Evolutionary conservation across 2,888 invertebrate species (phyloP).

Genomic region (Sphaerophoria taeniata): DNA sequence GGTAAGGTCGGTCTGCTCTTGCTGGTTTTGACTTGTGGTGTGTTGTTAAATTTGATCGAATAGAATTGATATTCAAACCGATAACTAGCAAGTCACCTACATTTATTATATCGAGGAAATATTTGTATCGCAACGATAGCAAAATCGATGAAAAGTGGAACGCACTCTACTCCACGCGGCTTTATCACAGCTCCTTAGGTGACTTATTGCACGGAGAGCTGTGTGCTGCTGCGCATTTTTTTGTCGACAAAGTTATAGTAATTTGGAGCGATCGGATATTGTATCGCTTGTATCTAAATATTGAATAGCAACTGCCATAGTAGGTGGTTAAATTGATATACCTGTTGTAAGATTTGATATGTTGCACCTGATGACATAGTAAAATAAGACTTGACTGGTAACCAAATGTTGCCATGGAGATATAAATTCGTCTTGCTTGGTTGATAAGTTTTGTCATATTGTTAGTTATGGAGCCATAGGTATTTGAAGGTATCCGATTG

Average conservation of each 20-base stretch:
- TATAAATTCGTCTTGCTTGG: slow-evolving; percentile 33
- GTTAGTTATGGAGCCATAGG: slow-evolving; percentile 1
- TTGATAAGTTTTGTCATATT: slow-evolving; percentile 43
- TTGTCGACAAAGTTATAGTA: slow-evolving; percentile 51
- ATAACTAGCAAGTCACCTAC: slow-evolving; percentile 13
- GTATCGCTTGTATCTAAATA: slow-evolving; percentile 40
- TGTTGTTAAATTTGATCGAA: slow-evolving; percentile 3
- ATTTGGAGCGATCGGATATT: slow-evolving; percentile 36
- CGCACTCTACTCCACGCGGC: slow-evolving; percentile 3
- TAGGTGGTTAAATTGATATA: slow-evolving; percentile 70
- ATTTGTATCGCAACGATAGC: neutral
- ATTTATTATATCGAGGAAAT: slow-evolving; percentile 19
- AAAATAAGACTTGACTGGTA: slow-evolving; percentile 52
- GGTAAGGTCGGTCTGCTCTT: slow-evolving; percentile 21
- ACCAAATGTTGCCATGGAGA: slow-evolving; percentile 60
- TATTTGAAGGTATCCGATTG: too few species aligned
- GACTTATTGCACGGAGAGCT: slow-evolving; percentile 19
- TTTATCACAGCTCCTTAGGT: neutral
- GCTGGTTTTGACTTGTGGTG: neutral
- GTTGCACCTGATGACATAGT: slow-evolving; percentile 71
- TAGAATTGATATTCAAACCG: slow-evolving; percentile 40
- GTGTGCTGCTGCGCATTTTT: slow-evolving; percentile 25
- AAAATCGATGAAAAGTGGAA: slow-evolving; percentile 32
- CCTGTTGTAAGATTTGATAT: slow-evolving; percentile 64
- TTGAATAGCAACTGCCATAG: slow-evolving; percentile 33